Base-by-base conservation (phyloP, 2,888 invertebrate species). In the Acleris laterana region DNA sequence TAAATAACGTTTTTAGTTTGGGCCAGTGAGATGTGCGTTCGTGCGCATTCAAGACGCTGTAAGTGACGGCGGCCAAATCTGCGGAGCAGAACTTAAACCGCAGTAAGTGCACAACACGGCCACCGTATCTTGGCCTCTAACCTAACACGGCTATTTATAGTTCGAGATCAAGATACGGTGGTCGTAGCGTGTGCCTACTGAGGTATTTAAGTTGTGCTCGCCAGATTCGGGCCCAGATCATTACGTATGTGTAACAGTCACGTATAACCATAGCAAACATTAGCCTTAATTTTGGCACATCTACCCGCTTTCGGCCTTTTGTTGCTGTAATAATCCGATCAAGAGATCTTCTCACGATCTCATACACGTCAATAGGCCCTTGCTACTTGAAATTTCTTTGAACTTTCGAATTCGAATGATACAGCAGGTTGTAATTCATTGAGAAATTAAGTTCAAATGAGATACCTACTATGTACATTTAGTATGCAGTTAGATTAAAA, bases 231-330 rank as follows among this genome's bases (percentile, higher is more conserved):
- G 72, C 74, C 20, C 73, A 63, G 68, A 70, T 69, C 73, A 74
- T 74, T 75, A 74, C 58, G 68, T 68, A 69, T 70, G 70, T 71
- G 69, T 70, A 61, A 71, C 70, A 72, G 71, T 74, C 72, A 72
- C 71, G 71, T 71, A 70, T 70, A 74, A 57, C 56, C 46, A 66
- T 62, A 66, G 46, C 46, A 62, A 70, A 71, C 75, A 75, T 77
- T 77, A 77, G 71, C 77, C 77, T 77, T 76, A 74, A 76, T 77
- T 75, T 71, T 61, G 63, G 49, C 67, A 68, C 67, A 69, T 52
- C 63, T 57, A 53, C 44, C 55, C 49, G 46, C 62, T 59, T 67
- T 59, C 62, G 52, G 57, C 32, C 52, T 66, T 57, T 66, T 63
- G 60, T 66, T 67, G 63, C 51, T 38, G 51, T 51, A 66, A 56